phyloP scores from a whole-genome alignment of 2,797 vertebrate genomes.

The Schizothorax lantsangensis region DNA sequence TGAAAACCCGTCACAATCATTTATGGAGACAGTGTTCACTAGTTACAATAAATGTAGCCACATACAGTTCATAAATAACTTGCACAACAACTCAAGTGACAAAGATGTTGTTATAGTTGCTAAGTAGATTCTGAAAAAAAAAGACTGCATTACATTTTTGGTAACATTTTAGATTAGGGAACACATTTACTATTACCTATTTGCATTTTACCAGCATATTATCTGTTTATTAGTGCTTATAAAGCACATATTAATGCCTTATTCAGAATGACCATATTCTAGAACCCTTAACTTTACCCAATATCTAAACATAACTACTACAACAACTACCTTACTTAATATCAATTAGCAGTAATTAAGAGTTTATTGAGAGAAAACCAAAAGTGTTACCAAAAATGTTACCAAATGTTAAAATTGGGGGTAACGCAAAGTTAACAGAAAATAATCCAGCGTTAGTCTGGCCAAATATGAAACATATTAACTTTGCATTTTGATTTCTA shows the following conservation, averaged over 20 bases:
- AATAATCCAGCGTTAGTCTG: not conserved
- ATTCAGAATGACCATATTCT: not conserved
- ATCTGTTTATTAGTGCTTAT: not conserved
- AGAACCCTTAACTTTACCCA: not conserved
- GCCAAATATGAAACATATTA: not conserved
- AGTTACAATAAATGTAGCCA: not conserved
- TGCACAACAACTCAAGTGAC: not conserved
- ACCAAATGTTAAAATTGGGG: not conserved
- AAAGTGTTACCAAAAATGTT: not conserved
- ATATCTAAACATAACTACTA: not conserved
- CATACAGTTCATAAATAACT: constrained; percentile 18
- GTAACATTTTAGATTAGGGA: not conserved
- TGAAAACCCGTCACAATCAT: constrained; percentile 5
- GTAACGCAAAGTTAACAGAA: not conserved
- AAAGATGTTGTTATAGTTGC: not conserved
- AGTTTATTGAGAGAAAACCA: not conserved
- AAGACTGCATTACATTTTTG: not conserved
- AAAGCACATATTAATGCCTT: not conserved
- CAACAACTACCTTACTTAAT: not conserved
- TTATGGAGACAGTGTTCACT: not conserved
- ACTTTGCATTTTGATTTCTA: not conserved
- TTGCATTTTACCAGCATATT: not conserved
- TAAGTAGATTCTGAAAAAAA: not conserved
- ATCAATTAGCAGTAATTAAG: not conserved
- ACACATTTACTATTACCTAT: not conserved